Conservation (phyloP, 2,888 invertebrate species). For the Galerucella calmariensis region DNA sequence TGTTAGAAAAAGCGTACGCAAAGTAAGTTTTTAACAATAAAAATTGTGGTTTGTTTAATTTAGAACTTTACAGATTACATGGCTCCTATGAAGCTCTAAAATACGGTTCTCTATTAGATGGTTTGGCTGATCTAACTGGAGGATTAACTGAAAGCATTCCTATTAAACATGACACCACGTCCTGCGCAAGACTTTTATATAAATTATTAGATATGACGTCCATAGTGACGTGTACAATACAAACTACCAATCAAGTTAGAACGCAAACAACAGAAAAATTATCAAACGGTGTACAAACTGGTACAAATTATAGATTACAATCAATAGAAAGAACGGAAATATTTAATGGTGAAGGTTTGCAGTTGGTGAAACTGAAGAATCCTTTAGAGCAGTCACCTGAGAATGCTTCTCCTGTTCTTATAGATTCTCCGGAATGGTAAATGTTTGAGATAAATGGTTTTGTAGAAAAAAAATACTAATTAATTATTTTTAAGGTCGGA, state of each 20-base stretch:
- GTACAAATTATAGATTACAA: constrained; percentile 82
- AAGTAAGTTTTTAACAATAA: constrained; percentile 71
- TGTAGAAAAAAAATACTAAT: not conserved
- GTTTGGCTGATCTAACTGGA: constrained; percentile 88
- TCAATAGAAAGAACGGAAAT: constrained; percentile 80
- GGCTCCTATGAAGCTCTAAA: constrained; percentile 94
- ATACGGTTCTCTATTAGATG: constrained; percentile 89
- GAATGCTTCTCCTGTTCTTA: constrained; percentile 77
- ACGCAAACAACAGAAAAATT: constrained; percentile 69
- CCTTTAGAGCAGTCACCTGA: constrained; percentile 74
- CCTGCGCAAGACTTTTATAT: constrained; percentile 73
- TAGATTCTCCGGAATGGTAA: constrained; percentile 66
- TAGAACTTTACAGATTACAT: constrained; percentile 75
- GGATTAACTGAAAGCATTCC: constrained; percentile 87
- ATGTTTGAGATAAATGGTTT: not conserved
- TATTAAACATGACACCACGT: constrained; percentile 77
- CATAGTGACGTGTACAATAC: constrained; percentile 82
- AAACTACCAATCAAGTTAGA: constrained; percentile 66
- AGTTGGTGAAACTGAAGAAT: constrained; percentile 77
- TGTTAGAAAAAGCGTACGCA: constrained; percentile 92
- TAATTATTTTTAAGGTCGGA: constrained; percentile 70
- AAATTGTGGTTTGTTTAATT: too few relatives aligned
- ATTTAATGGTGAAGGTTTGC: constrained; percentile 76
- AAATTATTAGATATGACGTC: constrained; percentile 84
- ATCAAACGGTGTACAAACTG: constrained; percentile 76